A percentile compares a stretch with the other conserved stretches of the same genome.
Evolutionary conservation across 1,140 invertebrate genomes (phyloP).

Genomic region (Aphidius gifuensis): DNA sequence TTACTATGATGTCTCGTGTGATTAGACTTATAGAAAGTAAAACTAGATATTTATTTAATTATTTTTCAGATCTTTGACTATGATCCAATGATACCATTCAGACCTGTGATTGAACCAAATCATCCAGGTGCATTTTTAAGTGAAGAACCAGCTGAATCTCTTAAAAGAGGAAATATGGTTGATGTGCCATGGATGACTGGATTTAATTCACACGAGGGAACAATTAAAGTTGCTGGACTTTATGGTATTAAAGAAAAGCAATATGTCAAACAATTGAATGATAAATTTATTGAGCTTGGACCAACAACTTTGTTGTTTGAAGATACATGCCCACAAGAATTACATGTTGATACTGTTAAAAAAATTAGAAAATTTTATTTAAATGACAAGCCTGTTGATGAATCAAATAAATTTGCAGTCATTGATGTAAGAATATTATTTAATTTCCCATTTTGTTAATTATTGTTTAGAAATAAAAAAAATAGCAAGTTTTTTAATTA

Average conservation of each 20-base stretch:
- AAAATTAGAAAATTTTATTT: constrained; percentile 64
- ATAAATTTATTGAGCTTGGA: constrained; percentile 58
- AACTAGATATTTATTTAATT: neutral
- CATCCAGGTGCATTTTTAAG: constrained; percentile 66
- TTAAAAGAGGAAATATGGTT: constrained; percentile 51
- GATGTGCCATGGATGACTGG: constrained; percentile 68
- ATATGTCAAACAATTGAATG: constrained; percentile 46
- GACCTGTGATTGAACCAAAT: constrained; percentile 66
- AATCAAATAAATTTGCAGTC: constrained; percentile 52
- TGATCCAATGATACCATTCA: constrained; percentile 72
- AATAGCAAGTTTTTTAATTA: constrained; percentile 6
- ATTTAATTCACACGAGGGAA: constrained; percentile 65
- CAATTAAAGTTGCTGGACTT: constrained; percentile 59
- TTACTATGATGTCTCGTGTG: no score
- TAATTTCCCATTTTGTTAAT: neutral
- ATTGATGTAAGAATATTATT: constrained; percentile 54
- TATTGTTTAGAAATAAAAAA: constrained; percentile 3
- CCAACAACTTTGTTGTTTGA: constrained; percentile 63
- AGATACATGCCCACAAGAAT: constrained; percentile 52
- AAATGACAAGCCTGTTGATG: constrained; percentile 48
- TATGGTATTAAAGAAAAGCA: constrained; percentile 33
- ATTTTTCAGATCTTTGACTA: constrained; percentile 63
- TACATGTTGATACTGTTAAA: constrained; percentile 52
- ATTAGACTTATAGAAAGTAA: no score
- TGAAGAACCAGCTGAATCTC: constrained; percentile 55